Evolutionary conservation across 64 coral and sea anemone species (phyloP).

Genomic region (Montipora sp.): DNA sequence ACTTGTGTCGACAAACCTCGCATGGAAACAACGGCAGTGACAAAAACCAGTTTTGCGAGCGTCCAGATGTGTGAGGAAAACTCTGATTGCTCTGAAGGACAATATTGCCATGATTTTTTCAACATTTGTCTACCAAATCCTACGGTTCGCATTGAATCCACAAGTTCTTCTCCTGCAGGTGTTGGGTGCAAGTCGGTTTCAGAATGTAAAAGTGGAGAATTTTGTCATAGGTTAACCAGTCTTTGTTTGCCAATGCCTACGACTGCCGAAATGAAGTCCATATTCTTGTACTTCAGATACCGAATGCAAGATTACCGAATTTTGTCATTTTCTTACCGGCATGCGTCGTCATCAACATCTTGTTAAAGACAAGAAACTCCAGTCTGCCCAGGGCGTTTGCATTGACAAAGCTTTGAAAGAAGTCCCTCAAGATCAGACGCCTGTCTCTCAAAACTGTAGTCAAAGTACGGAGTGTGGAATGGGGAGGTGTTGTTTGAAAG

Average conservation of each 20-base stretch:
- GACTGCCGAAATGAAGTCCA: neutral
- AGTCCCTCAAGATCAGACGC: conserved; percentile 15
- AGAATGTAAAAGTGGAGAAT: conserved; percentile 32
- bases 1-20: conserved; percentile 8
- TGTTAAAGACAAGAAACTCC: neutral
- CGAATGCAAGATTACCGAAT: conserved; percentile 43
- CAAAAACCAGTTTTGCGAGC: neutral
- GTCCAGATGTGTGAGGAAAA: neutral
- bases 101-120: conserved; percentile 47
- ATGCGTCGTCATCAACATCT: conserved; percentile 1
- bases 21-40: neutral
- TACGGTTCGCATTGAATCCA: neutral
- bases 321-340: conserved; percentile 42
- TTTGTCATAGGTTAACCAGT: conserved; percentile 33
- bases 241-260: conserved; percentile 26
- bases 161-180: neutral
- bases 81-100: conserved; percentile 10
- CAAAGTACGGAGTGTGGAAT: conserved; percentile 13
- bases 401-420: conserved; percentile 27
- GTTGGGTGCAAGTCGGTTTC: neutral
- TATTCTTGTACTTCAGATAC: conserved; percentile 28
- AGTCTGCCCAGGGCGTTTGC: conserved; percentile 14
- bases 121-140: conserved; percentile 42
- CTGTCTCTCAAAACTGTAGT: conserved; percentile 36
- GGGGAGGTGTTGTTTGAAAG: conserved; percentile 29